Evolutionary conservation across 2,113 vertebrate genomes (phyloP).

Genomic region (Formicarius rufipectus): DNA sequence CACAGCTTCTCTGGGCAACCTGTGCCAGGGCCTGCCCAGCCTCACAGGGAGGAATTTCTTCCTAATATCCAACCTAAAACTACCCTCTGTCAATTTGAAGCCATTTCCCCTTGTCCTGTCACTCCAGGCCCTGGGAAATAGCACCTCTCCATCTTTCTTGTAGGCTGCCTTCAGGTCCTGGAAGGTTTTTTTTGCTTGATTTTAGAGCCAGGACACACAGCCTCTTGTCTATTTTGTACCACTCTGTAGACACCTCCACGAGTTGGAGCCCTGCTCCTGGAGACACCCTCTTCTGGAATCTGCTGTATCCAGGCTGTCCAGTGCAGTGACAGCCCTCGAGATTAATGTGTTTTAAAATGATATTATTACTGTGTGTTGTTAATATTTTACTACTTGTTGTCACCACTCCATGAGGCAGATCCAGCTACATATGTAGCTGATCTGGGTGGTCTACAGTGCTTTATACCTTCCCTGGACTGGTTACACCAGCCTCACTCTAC

Average conservation of each 20-base stretch:
- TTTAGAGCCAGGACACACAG: accelerated
- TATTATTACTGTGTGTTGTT: neutral
- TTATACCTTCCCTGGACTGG: neutral
- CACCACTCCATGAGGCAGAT: neutral
- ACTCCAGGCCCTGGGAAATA: neutral
- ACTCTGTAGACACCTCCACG: neutral
- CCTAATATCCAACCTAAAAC: neutral
- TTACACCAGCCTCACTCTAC: neutral
- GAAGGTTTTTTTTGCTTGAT: no score
- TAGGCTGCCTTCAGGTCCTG: neutral
- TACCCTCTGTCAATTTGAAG: neutral
- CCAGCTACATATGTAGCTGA: neutral
- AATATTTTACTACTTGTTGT: slow-evolving; percentile 37
- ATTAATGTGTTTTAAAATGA: neutral
- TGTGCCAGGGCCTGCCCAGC: neutral
- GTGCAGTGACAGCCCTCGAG: neutral
- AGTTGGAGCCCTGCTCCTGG: neutral
- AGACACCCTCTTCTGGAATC: neutral
- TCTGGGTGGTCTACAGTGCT: neutral
- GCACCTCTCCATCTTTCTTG: neutral
- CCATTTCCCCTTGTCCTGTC: neutral
- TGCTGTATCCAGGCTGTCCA: neutral
- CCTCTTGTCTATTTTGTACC: neutral
- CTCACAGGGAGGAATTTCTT: accelerated
- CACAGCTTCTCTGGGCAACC: neutral